Evolutionary conservation across 2,113 vertebrate species (phyloP).

Genomic region (Cyrtonyx montezumae): DNA sequence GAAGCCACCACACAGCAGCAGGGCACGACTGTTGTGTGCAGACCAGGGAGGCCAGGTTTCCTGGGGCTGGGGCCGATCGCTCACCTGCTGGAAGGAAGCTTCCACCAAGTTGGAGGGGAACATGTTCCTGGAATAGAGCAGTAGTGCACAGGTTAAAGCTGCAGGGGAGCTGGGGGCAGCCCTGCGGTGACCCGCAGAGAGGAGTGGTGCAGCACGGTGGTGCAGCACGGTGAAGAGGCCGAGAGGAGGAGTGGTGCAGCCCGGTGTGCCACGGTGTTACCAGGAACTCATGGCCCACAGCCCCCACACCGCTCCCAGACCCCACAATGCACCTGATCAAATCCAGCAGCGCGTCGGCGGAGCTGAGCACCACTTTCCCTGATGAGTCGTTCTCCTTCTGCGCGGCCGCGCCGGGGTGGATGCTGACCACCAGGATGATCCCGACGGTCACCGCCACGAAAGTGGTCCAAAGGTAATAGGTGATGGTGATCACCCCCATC

Average conservation of each 20-base stretch:
- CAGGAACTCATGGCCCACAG: neutral
- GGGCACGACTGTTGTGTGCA: neutral
- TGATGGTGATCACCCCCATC: slow-evolving; percentile 89
- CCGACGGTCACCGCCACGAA: slow-evolving; percentile 88
- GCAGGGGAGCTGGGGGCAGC: neutral
- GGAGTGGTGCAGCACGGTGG: fast-evolving
- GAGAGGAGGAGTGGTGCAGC: fast-evolving
- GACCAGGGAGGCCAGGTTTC: too few relatives aligned
- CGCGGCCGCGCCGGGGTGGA: slow-evolving; percentile 86
- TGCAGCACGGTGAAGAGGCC: fast-evolving
- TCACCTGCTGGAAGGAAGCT: slow-evolving; percentile 90
- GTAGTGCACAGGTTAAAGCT: neutral
- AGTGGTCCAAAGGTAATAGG: slow-evolving; percentile 93
- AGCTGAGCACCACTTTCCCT: slow-evolving; percentile 86
- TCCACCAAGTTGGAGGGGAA: slow-evolving; percentile 91
- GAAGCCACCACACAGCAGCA: neutral
- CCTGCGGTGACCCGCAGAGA: fast-evolving
- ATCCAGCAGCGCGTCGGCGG: slow-evolving; percentile 87
- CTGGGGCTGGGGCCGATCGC: neutral
- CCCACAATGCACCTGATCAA: slow-evolving; percentile 80
- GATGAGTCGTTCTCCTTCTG: slow-evolving; percentile 81
- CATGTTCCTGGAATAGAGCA: slow-evolving; percentile 84
- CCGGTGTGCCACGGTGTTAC: neutral
- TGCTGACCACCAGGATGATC: slow-evolving; percentile 85
- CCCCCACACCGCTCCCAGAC: neutral